Percentiles rank a stretch among this genome's conserved stretches.
Evolutionary conservation across 2,797 vertebrate genomes (phyloP).

Genomic region (Pelochelys cantorii): DNA sequence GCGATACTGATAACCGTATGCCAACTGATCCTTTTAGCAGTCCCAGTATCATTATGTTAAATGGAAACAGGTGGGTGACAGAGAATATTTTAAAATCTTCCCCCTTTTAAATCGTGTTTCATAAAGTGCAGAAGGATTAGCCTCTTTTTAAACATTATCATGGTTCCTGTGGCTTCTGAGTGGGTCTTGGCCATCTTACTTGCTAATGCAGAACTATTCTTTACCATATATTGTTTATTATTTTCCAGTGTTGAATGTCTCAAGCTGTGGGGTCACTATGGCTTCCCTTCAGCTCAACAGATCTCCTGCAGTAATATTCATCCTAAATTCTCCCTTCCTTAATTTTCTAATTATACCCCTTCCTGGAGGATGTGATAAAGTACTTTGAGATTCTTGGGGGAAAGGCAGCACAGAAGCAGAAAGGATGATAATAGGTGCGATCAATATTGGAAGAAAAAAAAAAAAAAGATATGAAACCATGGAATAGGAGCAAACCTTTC

Average conservation of each 20-base stretch:
- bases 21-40: neutral
- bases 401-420: neutral
- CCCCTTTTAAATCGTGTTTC: neutral
- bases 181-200: neutral
- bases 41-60: neutral
- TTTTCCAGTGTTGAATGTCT: neutral
- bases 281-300: neutral
- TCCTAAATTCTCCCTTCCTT: neutral
- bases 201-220: neutral
- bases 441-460: neutral
- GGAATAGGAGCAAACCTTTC: constrained; percentile 80
- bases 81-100: neutral
- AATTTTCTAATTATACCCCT: neutral
- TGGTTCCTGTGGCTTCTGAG: neutral
- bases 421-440: neutral
- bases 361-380: neutral
- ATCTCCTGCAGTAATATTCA: neutral
- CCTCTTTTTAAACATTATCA: neutral
- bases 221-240: neutral
- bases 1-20: neutral
- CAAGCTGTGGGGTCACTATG: neutral
- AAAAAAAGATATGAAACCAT: neutral
- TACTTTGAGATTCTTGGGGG: neutral
- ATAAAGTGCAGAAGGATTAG: neutral
- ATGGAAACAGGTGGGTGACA: neutral